Conservation (phyloP, 2,888 invertebrate genomes). For the Aspidiotus destructor region DNA sequence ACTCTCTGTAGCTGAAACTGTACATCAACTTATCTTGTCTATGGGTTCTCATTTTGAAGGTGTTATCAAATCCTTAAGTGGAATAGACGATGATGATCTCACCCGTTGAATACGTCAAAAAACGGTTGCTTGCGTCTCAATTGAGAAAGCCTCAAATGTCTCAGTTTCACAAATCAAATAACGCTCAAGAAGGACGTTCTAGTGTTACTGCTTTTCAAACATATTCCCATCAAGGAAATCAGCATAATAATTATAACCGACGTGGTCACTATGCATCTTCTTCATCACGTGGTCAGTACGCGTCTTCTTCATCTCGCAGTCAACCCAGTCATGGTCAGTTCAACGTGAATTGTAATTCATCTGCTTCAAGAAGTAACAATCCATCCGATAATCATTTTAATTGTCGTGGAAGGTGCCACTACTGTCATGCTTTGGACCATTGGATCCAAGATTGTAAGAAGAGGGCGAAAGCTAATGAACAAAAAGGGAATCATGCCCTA, state of each 20-base stretch:
- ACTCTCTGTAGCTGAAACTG: not conserved
- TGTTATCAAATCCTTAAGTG: not conserved
- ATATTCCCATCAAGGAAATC: not conserved
- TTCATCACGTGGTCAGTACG: not conserved
- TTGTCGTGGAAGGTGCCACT: conserved; percentile 2
- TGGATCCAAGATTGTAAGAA: not conserved
- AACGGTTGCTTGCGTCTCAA: not conserved
- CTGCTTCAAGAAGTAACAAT: not conserved
- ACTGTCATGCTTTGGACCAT: conserved; percentile 6
- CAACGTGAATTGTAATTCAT: not conserved
- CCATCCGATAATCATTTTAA: not conserved
- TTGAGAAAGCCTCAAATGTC: not conserved
- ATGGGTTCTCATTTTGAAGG: conserved; percentile 6
- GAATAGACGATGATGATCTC: conserved; percentile 1
- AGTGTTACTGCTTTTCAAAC: conserved; percentile 1
- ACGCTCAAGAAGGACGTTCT: not conserved
- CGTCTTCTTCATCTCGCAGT: no score
- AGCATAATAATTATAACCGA: not conserved
- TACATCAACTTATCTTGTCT: not conserved
- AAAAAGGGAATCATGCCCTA: not conserved
- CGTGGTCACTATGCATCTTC: not conserved
- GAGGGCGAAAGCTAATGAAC: not conserved
- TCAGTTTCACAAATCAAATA: not conserved
- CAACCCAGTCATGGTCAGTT: not conserved
- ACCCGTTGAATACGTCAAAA: conserved; percentile 1